Evolutionary conservation across 2,113 vertebrate species (phyloP).

Genomic region (Vanacampus margaritifer): DNA sequence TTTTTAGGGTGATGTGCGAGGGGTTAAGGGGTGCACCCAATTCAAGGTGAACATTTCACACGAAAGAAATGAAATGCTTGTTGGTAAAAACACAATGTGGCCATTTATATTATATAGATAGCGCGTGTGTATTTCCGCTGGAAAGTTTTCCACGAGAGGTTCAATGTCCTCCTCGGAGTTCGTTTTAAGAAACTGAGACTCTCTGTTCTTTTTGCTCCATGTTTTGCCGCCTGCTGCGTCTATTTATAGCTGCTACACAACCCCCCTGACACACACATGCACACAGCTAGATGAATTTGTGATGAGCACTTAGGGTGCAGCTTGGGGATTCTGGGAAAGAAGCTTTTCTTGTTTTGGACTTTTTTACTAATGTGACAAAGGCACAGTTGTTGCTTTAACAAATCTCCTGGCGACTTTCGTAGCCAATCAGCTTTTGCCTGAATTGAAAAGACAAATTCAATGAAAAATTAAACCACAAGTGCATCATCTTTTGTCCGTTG

Average conservation of each 20-base stretch:
- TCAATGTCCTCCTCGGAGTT: conserved; percentile 19
- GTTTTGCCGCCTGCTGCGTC: conserved; percentile 41
- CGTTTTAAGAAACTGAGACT: conserved; percentile 19
- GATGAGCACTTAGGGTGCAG: conserved; percentile 58
- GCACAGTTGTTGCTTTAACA: background rate
- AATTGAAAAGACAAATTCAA: background rate
- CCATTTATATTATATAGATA: background rate
- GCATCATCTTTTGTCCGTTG: background rate
- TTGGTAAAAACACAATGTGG: conserved; percentile 1
- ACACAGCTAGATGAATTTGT: conserved; percentile 49
- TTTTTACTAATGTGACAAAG: conserved; percentile 16
- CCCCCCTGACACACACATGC: background rate
- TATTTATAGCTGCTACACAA: conserved; percentile 50
- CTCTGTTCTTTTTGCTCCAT: conserved; percentile 30
- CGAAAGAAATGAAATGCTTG: background rate
- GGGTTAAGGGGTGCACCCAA: no score
- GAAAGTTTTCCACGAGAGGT: conserved; percentile 17
- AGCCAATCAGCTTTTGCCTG: background rate
- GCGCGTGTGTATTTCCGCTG: conserved; percentile 4
- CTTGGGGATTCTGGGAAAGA: conserved; percentile 37
- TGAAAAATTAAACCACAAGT: background rate
- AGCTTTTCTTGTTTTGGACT: conserved; percentile 22
- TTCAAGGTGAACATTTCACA: background rate
- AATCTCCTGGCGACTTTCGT: background rate
- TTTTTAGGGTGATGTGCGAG: no score